Base-by-base conservation (phyloP, 2,888 invertebrate species). In the Argyresthia albistria region DNA sequence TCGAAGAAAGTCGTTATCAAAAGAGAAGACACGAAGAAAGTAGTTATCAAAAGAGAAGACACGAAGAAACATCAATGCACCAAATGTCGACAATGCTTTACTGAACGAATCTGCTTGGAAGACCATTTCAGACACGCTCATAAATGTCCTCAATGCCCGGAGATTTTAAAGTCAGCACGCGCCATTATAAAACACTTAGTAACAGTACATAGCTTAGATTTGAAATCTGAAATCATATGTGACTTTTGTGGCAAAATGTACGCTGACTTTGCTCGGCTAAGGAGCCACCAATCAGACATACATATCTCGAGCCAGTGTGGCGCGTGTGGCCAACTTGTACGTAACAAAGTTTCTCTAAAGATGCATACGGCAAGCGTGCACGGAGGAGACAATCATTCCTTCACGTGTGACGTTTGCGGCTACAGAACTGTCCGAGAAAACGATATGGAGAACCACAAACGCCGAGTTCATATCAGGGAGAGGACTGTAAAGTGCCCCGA, bases 391-490 rank as follows among this genome's bases (percentile, higher is more conserved):
- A n/a, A n/a, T n/a, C 36, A 10, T 9, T 37, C 46, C 6, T 36
- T 46, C 8, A 36, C 10, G 10, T 51, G 51, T 37, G 37, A 37
- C 9, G 10, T 51, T 12, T 51, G 51, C 25, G 46, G 46, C 8
- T 51, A 37, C 37, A 7, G 10, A 15, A 37, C 15, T 10, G 7
- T 10, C 11, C 10, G 10, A 14, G n/a, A 45, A 46, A 10, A 4
- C 15, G 14, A 14, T 12, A 14, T 10, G 1, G 6, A 12, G 8
- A 35, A 35, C 8, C 46, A 51, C 11, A 35, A 46, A 16, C 12
- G 15, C 8, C 35, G 37, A 9, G 46, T 46, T 8, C 76, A 75
- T 51, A 73, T 75, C 74, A 70, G 67, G 2, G 76, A 75, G 46
- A 69, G 61, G 43, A 56, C 57, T 0, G 65, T 60, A 46, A 49